These are phyloP conservation scores for Amphipoea oculea DNA, from an alignment of 2,888 invertebrate genomes.

Conservation along the genomic window DNA sequence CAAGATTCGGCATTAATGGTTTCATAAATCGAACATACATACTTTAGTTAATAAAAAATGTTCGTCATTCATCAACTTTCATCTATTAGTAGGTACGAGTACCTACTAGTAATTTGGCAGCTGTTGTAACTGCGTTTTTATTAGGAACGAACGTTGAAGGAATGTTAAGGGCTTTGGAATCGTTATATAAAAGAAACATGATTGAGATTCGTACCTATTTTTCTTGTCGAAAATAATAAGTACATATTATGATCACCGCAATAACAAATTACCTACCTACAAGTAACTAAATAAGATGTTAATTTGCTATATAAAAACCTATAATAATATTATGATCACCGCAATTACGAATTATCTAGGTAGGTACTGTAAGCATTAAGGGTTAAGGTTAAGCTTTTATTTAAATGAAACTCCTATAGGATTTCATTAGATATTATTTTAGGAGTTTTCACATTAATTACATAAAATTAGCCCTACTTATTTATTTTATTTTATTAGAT, in stretches of 20 bases:
- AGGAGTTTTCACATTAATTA: too few species aligned
- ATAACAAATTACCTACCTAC: background rate
- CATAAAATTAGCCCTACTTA: too few species aligned
- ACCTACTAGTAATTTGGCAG: slow-evolving; percentile 53
- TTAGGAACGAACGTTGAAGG: slow-evolving; percentile 4
- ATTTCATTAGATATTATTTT: too few species aligned
- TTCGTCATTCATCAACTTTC: slow-evolving; percentile 40
- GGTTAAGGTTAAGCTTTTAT: too few species aligned
- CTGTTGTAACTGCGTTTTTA: slow-evolving; percentile 25
- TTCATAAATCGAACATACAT: slow-evolving; percentile 24
- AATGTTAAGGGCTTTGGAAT: too few species aligned
- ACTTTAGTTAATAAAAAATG: background rate
- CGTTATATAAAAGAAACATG: background rate
- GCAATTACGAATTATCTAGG: too few species aligned
- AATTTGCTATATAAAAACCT: background rate
- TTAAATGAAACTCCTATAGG: too few species aligned
- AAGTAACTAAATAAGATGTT: background rate
- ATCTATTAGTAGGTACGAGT: slow-evolving; percentile 6
- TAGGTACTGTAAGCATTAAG: too few species aligned
- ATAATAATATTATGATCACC: too few species aligned
- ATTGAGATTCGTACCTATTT: background rate
- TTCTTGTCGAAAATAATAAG: too few species aligned
- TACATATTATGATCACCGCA: background rate
- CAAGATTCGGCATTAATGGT: slow-evolving; percentile 14
- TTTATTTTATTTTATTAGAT: too few species aligned